These are phyloP conservation scores for Echinops telfairi DNA, from an alignment of 2,113 vertebrate species.

Conservation along the genomic window DNA sequence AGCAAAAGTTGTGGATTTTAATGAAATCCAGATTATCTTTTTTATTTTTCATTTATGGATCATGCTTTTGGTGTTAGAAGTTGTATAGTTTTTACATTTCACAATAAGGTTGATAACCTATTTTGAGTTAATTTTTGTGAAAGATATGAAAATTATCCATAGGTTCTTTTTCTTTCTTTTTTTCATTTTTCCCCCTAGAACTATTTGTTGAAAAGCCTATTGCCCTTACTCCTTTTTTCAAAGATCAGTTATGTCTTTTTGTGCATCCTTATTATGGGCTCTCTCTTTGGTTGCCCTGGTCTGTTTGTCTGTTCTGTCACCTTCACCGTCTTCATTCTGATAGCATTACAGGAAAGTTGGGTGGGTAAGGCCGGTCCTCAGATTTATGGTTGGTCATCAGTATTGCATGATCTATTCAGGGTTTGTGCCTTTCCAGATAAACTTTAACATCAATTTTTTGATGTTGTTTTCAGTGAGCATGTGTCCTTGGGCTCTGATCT, in stretches of 20 bases:
- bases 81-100: neutral
- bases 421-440: neutral
- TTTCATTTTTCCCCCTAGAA: neutral
- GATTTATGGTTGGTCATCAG: neutral
- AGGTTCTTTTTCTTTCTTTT: neutral
- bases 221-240: neutral
- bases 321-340: neutral
- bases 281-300: neutral
- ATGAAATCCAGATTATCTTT: neutral
- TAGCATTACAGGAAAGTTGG: neutral
- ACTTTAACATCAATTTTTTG: neutral
- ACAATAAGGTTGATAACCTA: neutral
- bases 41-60: neutral
- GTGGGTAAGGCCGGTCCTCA: neutral
- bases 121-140: neutral
- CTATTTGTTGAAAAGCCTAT: neutral
- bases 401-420: neutral
- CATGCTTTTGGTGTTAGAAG: neutral
- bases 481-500: neutral
- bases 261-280: neutral
- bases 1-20: neutral
- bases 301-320: neutral
- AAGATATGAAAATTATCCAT: neutral
- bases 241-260: neutral
- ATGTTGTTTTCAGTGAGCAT: neutral